Conservation (phyloP, 2,888 invertebrate species). For the Marasmarcha lunaedactyla region DNA sequence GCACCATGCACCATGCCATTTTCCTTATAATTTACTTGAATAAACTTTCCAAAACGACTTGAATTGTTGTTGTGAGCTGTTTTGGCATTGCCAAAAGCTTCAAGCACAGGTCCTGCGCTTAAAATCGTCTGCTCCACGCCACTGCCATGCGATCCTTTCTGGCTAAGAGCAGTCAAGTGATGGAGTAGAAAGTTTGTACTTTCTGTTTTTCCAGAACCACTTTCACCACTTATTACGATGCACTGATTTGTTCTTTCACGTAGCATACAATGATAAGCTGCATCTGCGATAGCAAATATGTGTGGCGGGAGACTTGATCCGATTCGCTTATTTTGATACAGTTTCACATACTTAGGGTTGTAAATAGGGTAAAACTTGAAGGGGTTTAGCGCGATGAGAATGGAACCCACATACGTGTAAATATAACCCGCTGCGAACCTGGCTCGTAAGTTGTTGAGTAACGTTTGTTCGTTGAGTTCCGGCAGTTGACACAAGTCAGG, state of each 20-base stretch:
- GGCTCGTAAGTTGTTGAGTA: constrained; percentile 89
- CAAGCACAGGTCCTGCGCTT: constrained; percentile 94
- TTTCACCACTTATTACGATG: constrained; percentile 95
- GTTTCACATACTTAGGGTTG: constrained; percentile 96
- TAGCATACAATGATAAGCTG: constrained; percentile 95
- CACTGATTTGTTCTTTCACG: constrained; percentile 89
- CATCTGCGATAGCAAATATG: constrained; percentile 95
- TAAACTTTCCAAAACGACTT: constrained; percentile 97
- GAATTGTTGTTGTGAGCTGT: constrained; percentile 98
- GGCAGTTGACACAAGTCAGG: constrained; percentile 96
- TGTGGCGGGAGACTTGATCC: constrained; percentile 95
- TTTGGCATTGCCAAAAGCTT: constrained; percentile 99
- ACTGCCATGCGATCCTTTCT: constrained; percentile 93
- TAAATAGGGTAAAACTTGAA: constrained; percentile 97
- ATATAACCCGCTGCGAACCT: constrained; percentile 93
- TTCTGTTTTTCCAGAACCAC: constrained; percentile 97
- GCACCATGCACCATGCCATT: constrained; percentile 99
- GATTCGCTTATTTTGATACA: constrained; percentile 92
- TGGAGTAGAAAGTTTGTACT: constrained; percentile 95
- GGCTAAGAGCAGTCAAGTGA: constrained; percentile 93
- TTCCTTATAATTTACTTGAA: constrained; percentile 97
- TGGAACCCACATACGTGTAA: constrained; percentile 96
- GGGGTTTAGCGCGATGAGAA: constrained; percentile 93
- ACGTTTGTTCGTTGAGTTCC: constrained; percentile 92
- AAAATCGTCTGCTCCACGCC: constrained; percentile 97